These are phyloP conservation scores for Cisticola juncidis DNA, from an alignment of 2,113 vertebrate species.

Conservation along the genomic window DNA sequence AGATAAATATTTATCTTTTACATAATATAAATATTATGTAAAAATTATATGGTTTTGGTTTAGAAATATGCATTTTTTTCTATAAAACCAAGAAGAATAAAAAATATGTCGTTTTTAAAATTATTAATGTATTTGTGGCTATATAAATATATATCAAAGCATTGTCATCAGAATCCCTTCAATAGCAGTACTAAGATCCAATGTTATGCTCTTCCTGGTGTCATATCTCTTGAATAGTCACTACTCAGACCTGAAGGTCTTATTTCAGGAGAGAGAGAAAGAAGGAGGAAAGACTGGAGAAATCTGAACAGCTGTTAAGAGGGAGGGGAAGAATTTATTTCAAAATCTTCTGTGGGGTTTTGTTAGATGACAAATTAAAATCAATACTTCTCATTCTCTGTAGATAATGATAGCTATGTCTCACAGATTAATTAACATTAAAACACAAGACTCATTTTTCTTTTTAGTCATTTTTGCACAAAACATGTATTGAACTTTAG, in stretches of 20 bases:
- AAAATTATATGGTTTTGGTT: rapidly evolving
- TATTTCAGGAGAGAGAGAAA: background rate
- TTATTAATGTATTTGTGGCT: background rate
- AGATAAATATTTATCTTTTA: background rate
- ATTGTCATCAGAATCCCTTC: background rate
- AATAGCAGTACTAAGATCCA: background rate
- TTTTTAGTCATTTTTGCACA: background rate
- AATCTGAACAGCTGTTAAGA: background rate
- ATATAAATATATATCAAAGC: background rate
- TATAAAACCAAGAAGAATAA: background rate
- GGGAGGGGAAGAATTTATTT: background rate
- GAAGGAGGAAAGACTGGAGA: background rate
- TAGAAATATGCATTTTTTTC: background rate
- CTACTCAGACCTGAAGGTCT: background rate
- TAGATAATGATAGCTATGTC: background rate
- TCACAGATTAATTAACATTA: background rate
- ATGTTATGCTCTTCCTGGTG: background rate
- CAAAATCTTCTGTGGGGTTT: background rate
- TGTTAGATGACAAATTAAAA: background rate
- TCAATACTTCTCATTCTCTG: background rate
- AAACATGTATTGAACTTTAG: background rate
- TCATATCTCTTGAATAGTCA: background rate
- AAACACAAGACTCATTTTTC: background rate
- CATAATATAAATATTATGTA: rapidly evolving
- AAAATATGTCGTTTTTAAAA: background rate